Evolutionary conservation across 2,797 vertebrate genomes (phyloP).

Genomic region (Rhinogobio ventralis): DNA sequence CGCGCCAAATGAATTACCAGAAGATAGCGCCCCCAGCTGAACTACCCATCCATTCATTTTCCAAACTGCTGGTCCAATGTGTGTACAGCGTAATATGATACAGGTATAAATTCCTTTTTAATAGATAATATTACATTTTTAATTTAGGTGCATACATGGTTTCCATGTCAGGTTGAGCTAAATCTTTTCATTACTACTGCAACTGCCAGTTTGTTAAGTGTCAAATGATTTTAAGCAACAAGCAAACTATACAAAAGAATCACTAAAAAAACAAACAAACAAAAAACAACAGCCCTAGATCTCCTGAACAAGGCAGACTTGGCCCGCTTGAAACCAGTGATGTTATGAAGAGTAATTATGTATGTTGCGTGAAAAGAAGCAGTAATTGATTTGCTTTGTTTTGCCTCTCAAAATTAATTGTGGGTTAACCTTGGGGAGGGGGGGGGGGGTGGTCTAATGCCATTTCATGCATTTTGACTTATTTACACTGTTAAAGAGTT

Average conservation of each 20-base stretch:
- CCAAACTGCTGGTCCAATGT: not conserved
- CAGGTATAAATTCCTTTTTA: not conserved
- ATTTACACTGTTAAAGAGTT: no score
- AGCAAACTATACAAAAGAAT: not conserved
- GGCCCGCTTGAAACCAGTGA: not conserved
- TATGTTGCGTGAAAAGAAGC: not conserved
- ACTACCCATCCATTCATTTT: not conserved
- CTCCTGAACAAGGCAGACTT: not conserved
- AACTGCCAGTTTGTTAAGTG: not conserved
- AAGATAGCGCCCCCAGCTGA: not conserved
- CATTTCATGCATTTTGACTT: no score
- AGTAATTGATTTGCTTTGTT: not conserved
- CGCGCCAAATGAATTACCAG: not conserved
- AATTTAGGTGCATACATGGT: not conserved
- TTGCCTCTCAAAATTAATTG: not conserved
- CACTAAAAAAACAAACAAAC: no score
- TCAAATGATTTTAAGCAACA: not conserved
- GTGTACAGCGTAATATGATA: not conserved
- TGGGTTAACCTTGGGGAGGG: not conserved
- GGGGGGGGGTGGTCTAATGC: no score
- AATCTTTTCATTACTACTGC: not conserved
- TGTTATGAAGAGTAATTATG: not conserved
- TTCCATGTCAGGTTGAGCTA: not conserved
- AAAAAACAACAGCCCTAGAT: not conserved
- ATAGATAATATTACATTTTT: not conserved